These are phyloP conservation scores for Neodiprion pinetum DNA, from an alignment of 1,140 invertebrate genomes.

Conservation along the genomic window DNA sequence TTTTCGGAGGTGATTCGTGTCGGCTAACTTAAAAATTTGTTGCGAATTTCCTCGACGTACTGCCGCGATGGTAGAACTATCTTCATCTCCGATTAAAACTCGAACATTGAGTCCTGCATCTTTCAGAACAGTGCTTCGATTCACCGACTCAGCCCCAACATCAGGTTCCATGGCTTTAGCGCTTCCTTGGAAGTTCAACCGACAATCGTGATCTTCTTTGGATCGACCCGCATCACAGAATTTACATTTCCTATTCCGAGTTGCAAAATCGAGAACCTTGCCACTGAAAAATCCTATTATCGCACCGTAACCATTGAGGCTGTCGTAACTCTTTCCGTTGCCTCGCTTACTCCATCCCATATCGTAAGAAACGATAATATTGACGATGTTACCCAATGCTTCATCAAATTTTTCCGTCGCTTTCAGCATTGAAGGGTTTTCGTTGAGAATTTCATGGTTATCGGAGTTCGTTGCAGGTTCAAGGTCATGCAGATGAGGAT, in stretches of 20 bases:
- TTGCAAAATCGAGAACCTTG: conserved; percentile 19
- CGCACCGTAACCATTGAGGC: conserved; percentile 22
- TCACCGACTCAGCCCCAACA: conserved; percentile 17
- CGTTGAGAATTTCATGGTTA: too few relatives aligned
- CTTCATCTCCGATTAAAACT: conserved; percentile 24
- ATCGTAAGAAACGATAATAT: conserved; percentile 26
- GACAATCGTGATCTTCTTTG: conserved; percentile 21
- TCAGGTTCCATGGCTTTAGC: conserved; percentile 26
- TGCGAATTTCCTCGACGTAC: neutral
- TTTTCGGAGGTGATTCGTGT: conserved; percentile 26
- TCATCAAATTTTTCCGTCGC: neutral
- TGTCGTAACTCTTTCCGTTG: conserved; percentile 20
- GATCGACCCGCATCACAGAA: conserved; percentile 4
- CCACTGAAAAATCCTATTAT: conserved; percentile 19
- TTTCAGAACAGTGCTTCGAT: conserved; percentile 24
- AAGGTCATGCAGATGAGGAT: too few relatives aligned
- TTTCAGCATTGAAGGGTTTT: too few relatives aligned
- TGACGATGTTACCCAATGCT: conserved; percentile 19
- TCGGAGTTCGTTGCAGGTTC: too few relatives aligned
- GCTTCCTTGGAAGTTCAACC: conserved; percentile 23
- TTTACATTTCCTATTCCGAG: conserved; percentile 6
- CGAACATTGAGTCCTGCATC: conserved; percentile 2
- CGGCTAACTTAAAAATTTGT: conserved; percentile 21
- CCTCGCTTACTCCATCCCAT: conserved; percentile 23
- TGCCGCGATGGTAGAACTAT: conserved; percentile 18